Conservation (phyloP, 2,888 invertebrate genomes). For the Cotesia congregata region DNA sequence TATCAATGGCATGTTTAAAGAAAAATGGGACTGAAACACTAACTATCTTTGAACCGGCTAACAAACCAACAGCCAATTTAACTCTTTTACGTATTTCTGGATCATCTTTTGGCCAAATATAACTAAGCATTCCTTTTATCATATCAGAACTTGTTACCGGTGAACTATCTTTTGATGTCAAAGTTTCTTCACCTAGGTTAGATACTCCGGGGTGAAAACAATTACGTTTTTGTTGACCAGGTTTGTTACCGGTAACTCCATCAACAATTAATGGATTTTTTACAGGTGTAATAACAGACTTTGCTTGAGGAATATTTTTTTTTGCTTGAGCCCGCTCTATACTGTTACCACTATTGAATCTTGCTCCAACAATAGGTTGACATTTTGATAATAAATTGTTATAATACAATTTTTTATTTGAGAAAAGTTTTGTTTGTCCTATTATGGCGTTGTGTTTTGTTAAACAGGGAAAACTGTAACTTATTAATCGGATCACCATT, state of each 20-base stretch:
- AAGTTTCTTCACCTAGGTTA: conserved; percentile 77
- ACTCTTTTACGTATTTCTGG: conserved; percentile 83
- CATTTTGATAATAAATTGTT: background rate
- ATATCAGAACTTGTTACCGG: conserved; percentile 83
- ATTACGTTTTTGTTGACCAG: conserved; percentile 76
- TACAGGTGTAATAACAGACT: conserved; percentile 61
- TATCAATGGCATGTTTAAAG: conserved; percentile 94
- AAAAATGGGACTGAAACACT: conserved; percentile 96
- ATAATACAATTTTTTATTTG: background rate
- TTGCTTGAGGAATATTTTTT: conserved; percentile 63
- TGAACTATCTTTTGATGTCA: conserved; percentile 74
- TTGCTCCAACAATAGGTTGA: background rate
- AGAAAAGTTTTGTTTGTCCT: background rate
- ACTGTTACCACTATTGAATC: conserved; percentile 60
- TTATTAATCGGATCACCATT: background rate
- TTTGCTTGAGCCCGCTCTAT: conserved; percentile 66
- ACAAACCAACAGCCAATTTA: conserved; percentile 83
- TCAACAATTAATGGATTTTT: conserved; percentile 58
- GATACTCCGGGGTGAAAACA: conserved; percentile 94
- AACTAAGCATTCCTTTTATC: conserved; percentile 88
- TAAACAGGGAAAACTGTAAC: background rate
- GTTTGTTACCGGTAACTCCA: conserved; percentile 64
- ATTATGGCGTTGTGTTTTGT: background rate
- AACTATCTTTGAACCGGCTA: conserved; percentile 87
- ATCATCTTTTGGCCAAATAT: conserved; percentile 97